Conservation (phyloP, 2,888 invertebrate genomes). For the Nebria brevicollis region DNA sequence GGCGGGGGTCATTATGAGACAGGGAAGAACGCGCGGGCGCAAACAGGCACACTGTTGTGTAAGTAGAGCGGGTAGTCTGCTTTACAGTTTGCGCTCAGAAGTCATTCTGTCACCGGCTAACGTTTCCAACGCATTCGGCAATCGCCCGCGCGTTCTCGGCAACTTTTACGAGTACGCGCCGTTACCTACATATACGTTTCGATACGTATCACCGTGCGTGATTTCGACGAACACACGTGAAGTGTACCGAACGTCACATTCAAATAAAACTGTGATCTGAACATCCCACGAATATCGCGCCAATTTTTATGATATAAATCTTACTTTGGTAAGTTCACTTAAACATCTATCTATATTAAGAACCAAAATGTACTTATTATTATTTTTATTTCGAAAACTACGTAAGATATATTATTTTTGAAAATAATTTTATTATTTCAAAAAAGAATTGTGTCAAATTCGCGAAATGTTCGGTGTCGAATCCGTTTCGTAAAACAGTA, state of each 20-base stretch:
- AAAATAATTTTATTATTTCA: neutral
- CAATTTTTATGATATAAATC: neutral
- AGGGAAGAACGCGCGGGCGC: neutral
- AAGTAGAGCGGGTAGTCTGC: neutral
- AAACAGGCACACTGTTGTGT: neutral
- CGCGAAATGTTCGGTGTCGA: constrained; percentile 1
- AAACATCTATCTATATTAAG: neutral
- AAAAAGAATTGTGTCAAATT: neutral
- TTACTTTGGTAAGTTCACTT: neutral
- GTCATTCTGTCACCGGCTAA: constrained; percentile 35
- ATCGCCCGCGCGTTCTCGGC: constrained; percentile 21
- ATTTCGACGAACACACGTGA: constrained; percentile 4
- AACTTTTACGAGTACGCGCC: constrained; percentile 10
- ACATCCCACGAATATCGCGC: neutral
- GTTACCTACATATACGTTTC: neutral
- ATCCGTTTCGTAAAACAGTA: neutral
- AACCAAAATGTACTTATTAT: neutral
- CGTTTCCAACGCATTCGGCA: constrained; percentile 16
- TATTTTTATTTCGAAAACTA: neutral
- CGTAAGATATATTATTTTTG: neutral
- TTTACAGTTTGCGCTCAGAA: constrained; percentile 24
- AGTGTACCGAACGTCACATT: neutral
- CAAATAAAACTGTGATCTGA: neutral
- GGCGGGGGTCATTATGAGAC: neutral
- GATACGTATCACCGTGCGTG: neutral